These are phyloP conservation scores for Pantelozetes paolii DNA, from an alignment of 2,888 invertebrate species.

Conservation along the genomic window DNA sequence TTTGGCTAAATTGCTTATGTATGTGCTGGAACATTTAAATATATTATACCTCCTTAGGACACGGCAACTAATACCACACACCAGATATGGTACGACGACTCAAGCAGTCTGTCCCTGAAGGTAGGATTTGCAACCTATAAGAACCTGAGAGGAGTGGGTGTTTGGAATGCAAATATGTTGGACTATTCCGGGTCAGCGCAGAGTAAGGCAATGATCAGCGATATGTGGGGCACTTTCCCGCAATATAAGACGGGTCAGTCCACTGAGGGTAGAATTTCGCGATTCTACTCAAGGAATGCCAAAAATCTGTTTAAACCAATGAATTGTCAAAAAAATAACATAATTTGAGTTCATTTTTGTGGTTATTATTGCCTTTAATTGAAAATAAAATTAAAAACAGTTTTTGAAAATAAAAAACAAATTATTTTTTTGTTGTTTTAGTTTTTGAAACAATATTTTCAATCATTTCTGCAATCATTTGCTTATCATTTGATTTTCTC, in stretches of 20 bases:
- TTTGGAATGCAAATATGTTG: constrained; percentile 54
- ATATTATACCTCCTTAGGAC: background rate
- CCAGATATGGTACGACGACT: constrained; percentile 52
- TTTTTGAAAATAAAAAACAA: no score
- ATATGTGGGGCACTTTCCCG: constrained; percentile 8
- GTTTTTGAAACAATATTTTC: no score
- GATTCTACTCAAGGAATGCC: no score
- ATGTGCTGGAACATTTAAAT: no score
- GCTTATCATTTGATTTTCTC: background rate
- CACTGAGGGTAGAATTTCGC: no score
- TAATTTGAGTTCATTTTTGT: no score
- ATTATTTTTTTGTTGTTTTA: no score
- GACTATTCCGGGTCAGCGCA: constrained; percentile 47
- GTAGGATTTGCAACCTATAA: constrained; percentile 49
- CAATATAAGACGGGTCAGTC: constrained; percentile 1
- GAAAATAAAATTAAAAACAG: no score
- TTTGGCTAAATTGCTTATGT: background rate
- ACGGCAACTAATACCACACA: background rate
- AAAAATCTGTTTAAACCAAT: no score
- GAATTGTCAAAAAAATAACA: no score
- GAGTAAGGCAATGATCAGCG: background rate
- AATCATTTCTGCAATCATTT: no score
- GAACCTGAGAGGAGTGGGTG: constrained; percentile 53
- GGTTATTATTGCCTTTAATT: no score
- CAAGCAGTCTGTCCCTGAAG: constrained; percentile 51